Conservation (phyloP, 2,113 vertebrate genomes). For the Tachycineta bicolor region DNA sequence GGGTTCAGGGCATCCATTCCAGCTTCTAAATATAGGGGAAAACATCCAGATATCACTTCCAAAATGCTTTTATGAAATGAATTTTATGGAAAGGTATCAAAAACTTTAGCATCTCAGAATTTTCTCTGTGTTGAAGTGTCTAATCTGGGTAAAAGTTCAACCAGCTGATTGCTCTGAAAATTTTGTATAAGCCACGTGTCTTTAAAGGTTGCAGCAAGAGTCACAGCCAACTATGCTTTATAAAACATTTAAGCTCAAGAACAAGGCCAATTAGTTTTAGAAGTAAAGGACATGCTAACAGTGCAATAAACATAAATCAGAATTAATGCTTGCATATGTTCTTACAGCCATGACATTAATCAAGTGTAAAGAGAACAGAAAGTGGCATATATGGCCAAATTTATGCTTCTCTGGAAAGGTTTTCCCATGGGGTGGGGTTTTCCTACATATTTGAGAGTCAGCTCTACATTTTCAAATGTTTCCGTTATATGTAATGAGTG, state of each 20-base stretch:
- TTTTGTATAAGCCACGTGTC: background rate
- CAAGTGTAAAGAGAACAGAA: slow-evolving; percentile 1
- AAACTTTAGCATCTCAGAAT: background rate
- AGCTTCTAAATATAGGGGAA: background rate
- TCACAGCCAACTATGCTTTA: background rate
- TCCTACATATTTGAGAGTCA: background rate
- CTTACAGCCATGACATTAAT: slow-evolving; percentile 13
- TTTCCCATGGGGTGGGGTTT: background rate
- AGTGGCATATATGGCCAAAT: background rate
- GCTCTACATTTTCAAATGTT: background rate
- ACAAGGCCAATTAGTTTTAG: slow-evolving; percentile 26
- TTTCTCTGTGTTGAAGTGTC: background rate
- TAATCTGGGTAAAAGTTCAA: background rate
- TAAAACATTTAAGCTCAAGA: background rate
- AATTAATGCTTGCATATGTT: slow-evolving; percentile 42
- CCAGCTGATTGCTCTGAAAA: background rate
- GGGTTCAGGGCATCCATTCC: background rate
- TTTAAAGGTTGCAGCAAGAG: background rate
- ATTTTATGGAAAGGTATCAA: background rate
- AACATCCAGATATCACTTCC: background rate
- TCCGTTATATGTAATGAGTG: background rate
- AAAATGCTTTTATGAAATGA: background rate
- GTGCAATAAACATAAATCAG: slow-evolving; percentile 42
- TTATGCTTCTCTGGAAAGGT: background rate
- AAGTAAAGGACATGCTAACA: slow-evolving; percentile 13